phyloP scores from a whole-genome alignment of 2,113 vertebrate genomes.

The Ia io region DNA sequence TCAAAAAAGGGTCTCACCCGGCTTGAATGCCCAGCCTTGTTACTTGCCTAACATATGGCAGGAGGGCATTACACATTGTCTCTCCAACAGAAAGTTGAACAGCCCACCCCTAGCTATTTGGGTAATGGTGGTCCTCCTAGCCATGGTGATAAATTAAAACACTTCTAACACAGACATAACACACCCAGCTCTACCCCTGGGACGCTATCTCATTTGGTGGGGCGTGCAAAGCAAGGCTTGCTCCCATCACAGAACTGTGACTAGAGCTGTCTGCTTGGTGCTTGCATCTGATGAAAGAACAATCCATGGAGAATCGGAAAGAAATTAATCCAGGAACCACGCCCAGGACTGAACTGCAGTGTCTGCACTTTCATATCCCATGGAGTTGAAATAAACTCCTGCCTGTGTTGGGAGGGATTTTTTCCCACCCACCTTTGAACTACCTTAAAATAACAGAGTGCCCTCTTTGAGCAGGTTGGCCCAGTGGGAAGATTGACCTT shows the following conservation, averaged over 20 bases:
- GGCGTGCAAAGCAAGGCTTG: neutral
- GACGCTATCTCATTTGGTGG: neutral
- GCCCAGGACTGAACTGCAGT: neutral
- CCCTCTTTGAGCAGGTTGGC: constrained; percentile 46
- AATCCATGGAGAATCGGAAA: neutral
- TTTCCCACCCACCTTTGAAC: constrained; percentile 63
- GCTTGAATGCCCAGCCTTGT: neutral
- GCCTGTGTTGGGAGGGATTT: constrained; percentile 52
- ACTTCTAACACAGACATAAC: accelerated
- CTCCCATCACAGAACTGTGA: neutral
- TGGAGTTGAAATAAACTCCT: neutral
- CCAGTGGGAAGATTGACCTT: constrained; percentile 49
- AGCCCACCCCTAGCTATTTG: neutral
- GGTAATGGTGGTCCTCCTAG: neutral
- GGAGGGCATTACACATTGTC: neutral
- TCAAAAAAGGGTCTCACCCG: neutral
- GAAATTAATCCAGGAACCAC: neutral
- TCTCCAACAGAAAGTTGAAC: neutral
- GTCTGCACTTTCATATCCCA: constrained; percentile 36
- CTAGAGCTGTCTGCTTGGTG: neutral
- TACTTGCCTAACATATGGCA: neutral
- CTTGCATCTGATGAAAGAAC: neutral
- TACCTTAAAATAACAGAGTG: constrained; percentile 57
- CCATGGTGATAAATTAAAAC: neutral
- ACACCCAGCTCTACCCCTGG: neutral